phyloP scores from a whole-genome alignment of 30 jellyfish, hydroid and myxozoan species.

The Mastigias papua region DNA sequence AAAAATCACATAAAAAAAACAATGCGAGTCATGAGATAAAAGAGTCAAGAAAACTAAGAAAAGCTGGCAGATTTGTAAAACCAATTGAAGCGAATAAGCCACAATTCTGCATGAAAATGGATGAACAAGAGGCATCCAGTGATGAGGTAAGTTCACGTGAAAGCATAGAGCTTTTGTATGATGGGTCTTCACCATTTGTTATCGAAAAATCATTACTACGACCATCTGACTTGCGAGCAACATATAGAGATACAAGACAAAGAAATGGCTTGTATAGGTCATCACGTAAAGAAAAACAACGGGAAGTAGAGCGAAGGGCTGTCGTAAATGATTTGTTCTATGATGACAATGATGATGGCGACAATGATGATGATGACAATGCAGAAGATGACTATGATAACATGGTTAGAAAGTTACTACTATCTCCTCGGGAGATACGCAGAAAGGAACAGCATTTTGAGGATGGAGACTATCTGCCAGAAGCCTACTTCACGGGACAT shows the following conservation, averaged over 20 bases:
- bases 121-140: not conserved
- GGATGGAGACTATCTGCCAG: not conserved
- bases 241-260: not conserved
- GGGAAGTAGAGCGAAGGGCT: not conserved
- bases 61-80: not conserved
- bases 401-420: not conserved
- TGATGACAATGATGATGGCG: slow-evolving; percentile 9
- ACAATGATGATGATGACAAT: not conserved
- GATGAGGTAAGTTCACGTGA: slow-evolving; percentile 15
- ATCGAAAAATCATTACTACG: slow-evolving; percentile 16
- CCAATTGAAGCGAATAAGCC: not conserved
- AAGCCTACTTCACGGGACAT: not conserved
- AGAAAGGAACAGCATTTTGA: not conserved
- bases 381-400: slow-evolving; percentile 6
- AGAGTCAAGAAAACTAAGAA: not conserved
- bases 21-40: not conserved
- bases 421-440: not conserved
- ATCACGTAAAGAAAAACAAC: not conserved
- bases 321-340: not conserved
- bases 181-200: slow-evolving; percentile 6
- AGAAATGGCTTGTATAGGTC: not conserved
- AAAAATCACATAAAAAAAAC: not conserved
- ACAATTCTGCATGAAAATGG: slow-evolving; percentile 5
- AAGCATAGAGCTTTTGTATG: not conserved
- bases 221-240: slow-evolving; percentile 21